Evolutionary conservation across 2,113 vertebrate species (phyloP), one percentile per base, ranked within the genome.

Genomic region (Cervus canadensis): DNA sequence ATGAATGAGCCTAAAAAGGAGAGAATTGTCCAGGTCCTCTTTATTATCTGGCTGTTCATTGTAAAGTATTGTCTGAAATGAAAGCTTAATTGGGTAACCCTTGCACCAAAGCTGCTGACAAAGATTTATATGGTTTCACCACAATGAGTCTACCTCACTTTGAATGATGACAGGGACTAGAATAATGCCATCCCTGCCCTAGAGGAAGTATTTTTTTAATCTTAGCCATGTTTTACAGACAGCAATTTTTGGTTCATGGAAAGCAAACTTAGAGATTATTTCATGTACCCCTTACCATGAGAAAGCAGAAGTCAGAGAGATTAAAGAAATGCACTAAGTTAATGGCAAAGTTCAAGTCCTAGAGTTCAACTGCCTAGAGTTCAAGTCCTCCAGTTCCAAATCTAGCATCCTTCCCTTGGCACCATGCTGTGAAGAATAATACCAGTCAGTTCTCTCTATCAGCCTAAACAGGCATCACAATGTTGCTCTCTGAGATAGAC

Each of bases 41-140:
- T 98, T 97, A 97, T 96, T 98, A 71, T 97, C 95, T 98, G 98
- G 92, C 92, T 98, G 94, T 98, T 98, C 97, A 97, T 93, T 94
- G 96, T 97, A 97, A 97, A 97, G 97, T 19, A 95, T 97, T 98
- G 97, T 98, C 98, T 98, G 97, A 97, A 98, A 96, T 96, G n/a
- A 98, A 98, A 98, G 97, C 97, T 95, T 97, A 98, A 98, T 98
- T 98, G 94, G 56, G 89, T 91, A 98, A 94, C 56, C 98, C 88
- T 97, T 97, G 96, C 84, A 95, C 96, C 98, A 96, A 97, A 98
- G 95, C 95, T 92, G 96, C 79, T 98, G 98, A 98, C 97, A 98
- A 98, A 98, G 98, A 98, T 98, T 98, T 98, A 98, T 98, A 98
- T 96, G 98, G 92, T 96, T 98, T 98, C 95, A 98, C 96, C 89